Evolutionary conservation across 1,140 invertebrate genomes (phyloP).

Genomic region (Neodiprion pinetum): DNA sequence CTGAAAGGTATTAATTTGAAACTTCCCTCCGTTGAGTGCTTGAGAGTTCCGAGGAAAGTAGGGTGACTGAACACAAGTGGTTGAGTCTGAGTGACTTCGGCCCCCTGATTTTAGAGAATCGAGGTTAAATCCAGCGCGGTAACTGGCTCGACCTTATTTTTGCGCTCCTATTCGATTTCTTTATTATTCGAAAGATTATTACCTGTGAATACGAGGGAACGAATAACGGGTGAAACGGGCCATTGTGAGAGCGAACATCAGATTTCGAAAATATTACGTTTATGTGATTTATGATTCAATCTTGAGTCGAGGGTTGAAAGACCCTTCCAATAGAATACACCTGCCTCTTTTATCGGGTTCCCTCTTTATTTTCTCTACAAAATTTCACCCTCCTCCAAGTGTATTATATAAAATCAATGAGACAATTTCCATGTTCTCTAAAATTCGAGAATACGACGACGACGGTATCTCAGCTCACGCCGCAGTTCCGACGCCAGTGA

Average conservation of each 20-base stretch:
- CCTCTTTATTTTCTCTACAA: no score
- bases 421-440: no score
- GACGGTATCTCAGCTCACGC: no score
- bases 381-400: no score
- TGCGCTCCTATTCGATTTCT: background rate
- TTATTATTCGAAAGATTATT: background rate
- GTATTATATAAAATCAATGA: no score
- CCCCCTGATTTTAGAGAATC: background rate
- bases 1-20: background rate
- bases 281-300: no score
- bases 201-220: background rate
- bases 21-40: slow-evolving; percentile 1
- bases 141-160: background rate
- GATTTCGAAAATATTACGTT: background rate
- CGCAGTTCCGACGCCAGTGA: no score
- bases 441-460: no score
- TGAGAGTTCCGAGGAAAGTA: background rate
- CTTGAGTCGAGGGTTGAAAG: no score
- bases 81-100: background rate
- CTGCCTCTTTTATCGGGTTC: no score
- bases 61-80: background rate
- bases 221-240: background rate
- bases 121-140: background rate
- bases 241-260: background rate
- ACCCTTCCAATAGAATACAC: no score